Evolutionary conservation across 2,888 invertebrate genomes (phyloP).

Genomic region (Rotaria socialis): DNA sequence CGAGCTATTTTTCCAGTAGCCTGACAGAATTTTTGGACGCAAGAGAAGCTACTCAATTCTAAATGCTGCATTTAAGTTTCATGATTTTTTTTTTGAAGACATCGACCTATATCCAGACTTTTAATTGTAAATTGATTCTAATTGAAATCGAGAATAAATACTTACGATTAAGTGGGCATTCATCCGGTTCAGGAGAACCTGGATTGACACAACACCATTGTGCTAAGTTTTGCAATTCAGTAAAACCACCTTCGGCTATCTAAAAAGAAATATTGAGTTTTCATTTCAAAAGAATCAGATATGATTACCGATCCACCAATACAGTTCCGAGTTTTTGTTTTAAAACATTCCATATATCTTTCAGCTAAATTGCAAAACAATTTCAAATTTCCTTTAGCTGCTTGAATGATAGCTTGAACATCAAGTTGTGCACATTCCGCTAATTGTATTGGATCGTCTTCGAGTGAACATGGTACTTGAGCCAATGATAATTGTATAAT

Average conservation of each 20-base stretch:
- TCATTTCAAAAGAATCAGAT: no score
- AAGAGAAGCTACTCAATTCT: no score
- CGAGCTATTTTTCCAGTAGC: no score
- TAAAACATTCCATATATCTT: slow-evolving; percentile 46
- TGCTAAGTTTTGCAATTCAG: slow-evolving; percentile 45
- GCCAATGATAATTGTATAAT: not conserved
- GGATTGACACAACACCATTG: slow-evolving; percentile 41
- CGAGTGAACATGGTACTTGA: slow-evolving; percentile 41
- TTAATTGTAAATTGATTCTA: no score
- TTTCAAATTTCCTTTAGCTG: slow-evolving; percentile 44
- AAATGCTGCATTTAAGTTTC: no score
- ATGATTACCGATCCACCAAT: slow-evolving; percentile 42
- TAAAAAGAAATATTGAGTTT: not conserved
- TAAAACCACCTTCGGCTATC: slow-evolving; percentile 44
- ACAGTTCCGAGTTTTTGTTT: slow-evolving; percentile 44
- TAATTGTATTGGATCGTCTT: slow-evolving; percentile 45
- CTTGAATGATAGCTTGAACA: slow-evolving; percentile 44
- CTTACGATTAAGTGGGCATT: slow-evolving; percentile 46
- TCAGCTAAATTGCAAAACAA: slow-evolving; percentile 44
- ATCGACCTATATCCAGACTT: no score
- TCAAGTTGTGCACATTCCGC: slow-evolving; percentile 45
- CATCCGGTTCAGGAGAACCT: slow-evolving; percentile 39
- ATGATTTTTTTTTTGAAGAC: no score
- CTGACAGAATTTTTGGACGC: no score
- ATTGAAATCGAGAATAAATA: not conserved